Conservation (phyloP, 2,113 vertebrate genomes). For the Daboia siamensis region DNA sequence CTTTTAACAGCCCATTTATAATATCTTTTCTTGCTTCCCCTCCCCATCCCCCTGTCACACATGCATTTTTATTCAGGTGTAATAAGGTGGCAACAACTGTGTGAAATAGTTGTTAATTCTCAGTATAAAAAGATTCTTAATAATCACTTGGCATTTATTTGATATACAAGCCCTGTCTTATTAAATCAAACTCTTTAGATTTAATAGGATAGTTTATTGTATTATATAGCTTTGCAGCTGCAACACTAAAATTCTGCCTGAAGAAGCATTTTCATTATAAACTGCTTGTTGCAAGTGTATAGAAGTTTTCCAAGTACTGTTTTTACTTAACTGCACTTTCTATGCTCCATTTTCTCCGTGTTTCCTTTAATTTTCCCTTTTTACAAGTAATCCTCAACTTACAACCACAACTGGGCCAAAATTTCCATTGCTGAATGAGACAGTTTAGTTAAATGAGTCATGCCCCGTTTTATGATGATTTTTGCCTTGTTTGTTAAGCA, state of each 20-base stretch:
- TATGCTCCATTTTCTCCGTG: too few species aligned
- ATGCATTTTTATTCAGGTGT: conserved; percentile 61
- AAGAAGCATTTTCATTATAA: conserved; percentile 74
- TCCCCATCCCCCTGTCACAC: conserved; percentile 49
- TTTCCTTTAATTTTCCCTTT: neutral
- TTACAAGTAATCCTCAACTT: neutral
- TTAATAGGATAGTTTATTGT: conserved; percentile 70
- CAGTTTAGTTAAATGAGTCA: neutral
- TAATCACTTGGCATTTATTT: conserved; percentile 74
- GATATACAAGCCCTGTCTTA: conserved; percentile 65
- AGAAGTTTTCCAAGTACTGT: conserved; percentile 67
- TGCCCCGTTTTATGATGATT: neutral
- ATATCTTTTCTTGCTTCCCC: neutral
- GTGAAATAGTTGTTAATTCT: conserved; percentile 68
- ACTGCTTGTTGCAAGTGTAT: conserved; percentile 67
- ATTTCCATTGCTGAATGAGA: neutral
- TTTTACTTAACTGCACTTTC: conserved; percentile 63
- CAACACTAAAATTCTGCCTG: conserved; percentile 64
- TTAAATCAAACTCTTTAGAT: conserved; percentile 68
- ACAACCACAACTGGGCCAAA: neutral
- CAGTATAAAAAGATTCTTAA: conserved; percentile 69
- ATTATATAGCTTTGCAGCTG: conserved; percentile 48
- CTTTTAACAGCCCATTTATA: conserved; percentile 65
- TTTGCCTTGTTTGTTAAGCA: neutral
- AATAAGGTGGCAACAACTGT: conserved; percentile 60